Base-by-base conservation (phyloP, 2,797 vertebrate genomes). In the Lophura swinhoii region DNA sequence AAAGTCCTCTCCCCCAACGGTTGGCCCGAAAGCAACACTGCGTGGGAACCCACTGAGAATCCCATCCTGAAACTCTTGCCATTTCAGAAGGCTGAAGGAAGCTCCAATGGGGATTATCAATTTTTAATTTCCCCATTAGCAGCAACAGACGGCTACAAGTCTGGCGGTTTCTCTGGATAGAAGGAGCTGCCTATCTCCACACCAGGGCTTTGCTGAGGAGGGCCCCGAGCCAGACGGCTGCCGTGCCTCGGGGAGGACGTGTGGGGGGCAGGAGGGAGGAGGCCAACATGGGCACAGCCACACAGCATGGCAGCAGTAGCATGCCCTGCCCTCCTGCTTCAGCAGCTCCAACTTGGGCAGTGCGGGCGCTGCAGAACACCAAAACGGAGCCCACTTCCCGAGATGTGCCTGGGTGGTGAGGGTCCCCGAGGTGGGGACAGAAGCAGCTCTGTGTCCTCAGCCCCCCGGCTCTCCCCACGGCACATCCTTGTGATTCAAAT, bases 91-190 rank as follows among this genome's bases (percentile, higher is more conserved):
- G 35, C 60, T 78, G 82, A 86, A 95, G 46, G 48, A 75, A 91
- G 73, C 73, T 84, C 80, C 71, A 84, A 39, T 58, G 68, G 80
- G 66, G 64, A 90, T 71, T 66, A 91, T 93, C 29, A 91, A 95
- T 95, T 91, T 94, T 92, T 95, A 86, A 93, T 95, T 94, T 93
- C 62, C 77, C 87, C 87, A 92, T 95, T 95, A 95, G 91, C 79
- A 88, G 80, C 78, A 92, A 77, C 80, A 92, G 89, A 90, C 91
- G 60, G 70, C 72, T 91, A 70, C 3, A 2, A 77, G 68, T 41
- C 71, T 24, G 55, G 41, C 64, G 39, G 77, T 64, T 88, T 71
- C 74, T 81, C 49, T 58, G 23, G 44, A 23, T 26, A 64, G 10
- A 89, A 26, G 22, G 62, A 90, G 43, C n/a, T 44, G 60, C 71